Conservation (phyloP, 2,888 invertebrate species). For the Ophion costatus region DNA sequence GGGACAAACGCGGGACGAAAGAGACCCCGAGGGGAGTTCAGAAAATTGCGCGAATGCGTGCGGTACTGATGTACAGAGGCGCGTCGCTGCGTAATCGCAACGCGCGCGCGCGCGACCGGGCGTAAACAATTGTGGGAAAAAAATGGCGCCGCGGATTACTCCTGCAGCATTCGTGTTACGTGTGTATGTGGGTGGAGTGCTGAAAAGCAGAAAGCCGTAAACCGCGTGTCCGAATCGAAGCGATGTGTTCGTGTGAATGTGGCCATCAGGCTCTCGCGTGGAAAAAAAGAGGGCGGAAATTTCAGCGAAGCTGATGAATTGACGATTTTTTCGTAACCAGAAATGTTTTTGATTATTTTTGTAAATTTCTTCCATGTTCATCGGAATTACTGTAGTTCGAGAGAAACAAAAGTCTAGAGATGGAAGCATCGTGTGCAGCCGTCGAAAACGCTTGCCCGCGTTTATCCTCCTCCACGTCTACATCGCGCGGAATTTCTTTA, state of each 20-base stretch:
- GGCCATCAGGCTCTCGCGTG: neutral
- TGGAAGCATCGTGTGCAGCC: neutral
- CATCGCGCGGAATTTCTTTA: neutral
- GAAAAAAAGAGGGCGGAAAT: neutral
- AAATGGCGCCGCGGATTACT: constrained; percentile 62
- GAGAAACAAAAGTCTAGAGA: neutral
- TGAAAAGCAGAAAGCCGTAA: constrained; percentile 12
- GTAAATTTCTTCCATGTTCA: neutral
- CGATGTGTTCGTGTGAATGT: neutral
- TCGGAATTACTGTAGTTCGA: too few species aligned
- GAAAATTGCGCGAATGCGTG: constrained; percentile 8
- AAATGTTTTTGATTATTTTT: neutral
- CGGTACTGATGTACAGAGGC: neutral
- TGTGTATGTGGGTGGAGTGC: constrained; percentile 2
- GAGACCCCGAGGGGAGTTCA: constrained; percentile 1
- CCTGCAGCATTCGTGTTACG: neutral
- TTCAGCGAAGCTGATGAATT: neutral
- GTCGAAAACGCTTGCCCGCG: too few species aligned
- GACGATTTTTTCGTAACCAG: neutral
- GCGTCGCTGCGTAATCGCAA: neutral
- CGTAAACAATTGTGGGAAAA: constrained; percentile 84
- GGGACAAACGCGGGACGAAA: constrained; percentile 39
- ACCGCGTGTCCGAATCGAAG: neutral
- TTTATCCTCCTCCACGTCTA: neutral
- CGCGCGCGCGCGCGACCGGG: constrained; percentile 41